Conservation (phyloP, 2,113 vertebrate genomes). For the Caranx melampygus region DNA sequence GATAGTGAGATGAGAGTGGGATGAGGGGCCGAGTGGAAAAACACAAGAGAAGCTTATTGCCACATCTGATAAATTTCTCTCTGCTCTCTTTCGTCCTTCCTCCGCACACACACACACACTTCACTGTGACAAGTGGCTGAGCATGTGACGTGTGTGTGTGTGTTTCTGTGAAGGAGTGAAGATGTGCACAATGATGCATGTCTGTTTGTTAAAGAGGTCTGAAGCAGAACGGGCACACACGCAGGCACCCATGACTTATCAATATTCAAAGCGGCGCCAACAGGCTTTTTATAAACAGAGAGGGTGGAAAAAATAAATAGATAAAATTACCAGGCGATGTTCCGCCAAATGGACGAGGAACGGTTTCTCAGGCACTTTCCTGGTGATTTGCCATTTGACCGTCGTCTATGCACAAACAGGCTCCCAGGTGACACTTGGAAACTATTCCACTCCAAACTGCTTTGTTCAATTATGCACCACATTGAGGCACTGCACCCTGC, state of each 20-base stretch:
- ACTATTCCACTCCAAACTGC: slow-evolving; percentile 44
- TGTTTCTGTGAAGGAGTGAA: slow-evolving; percentile 32
- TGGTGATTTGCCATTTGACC: slow-evolving; percentile 58
- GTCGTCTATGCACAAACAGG: slow-evolving; percentile 26
- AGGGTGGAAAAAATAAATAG: slow-evolving; percentile 8
- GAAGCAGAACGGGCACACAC: slow-evolving; percentile 18
- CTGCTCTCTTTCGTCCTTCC: slow-evolving; percentile 11
- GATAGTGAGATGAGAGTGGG: slow-evolving; percentile 62
- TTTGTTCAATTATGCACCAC: slow-evolving; percentile 60
- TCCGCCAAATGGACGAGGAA: slow-evolving; percentile 57
- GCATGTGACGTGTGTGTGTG: slow-evolving; percentile 27
- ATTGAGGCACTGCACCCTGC: slow-evolving; percentile 27
- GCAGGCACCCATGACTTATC: slow-evolving; percentile 44
- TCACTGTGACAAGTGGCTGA: slow-evolving; percentile 47
- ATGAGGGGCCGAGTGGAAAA: slow-evolving; percentile 59
- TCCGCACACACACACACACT: slow-evolving; percentile 32
- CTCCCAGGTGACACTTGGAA: slow-evolving; percentile 59
- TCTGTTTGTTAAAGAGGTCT: slow-evolving; percentile 51
- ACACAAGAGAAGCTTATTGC: slow-evolving; percentile 50
- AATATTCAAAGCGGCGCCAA: slow-evolving; percentile 55
- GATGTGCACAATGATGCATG: slow-evolving; percentile 57
- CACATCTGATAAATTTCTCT: slow-evolving; percentile 68
- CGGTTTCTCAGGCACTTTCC: slow-evolving; percentile 50
- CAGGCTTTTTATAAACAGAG: slow-evolving; percentile 48
- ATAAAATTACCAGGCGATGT: slow-evolving; percentile 46